A percentile compares a stretch with the other conserved stretches of the same genome.
These are phyloP conservation scores for Lucinisca nassula DNA, from an alignment of 2,888 invertebrate species.

Conservation along the genomic window DNA sequence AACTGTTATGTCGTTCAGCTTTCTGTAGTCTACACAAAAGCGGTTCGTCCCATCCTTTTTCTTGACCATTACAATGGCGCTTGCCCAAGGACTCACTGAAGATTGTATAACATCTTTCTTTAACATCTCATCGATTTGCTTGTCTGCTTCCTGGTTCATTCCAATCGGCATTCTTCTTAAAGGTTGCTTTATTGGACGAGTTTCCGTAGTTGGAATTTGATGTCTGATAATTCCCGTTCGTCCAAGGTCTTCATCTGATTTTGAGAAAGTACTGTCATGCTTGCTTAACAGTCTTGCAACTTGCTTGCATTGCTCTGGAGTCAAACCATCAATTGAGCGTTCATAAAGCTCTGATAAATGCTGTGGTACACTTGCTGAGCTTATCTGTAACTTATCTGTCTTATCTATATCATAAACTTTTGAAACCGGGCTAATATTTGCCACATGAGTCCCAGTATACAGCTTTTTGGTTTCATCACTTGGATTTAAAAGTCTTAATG, in stretches of 20 bases:
- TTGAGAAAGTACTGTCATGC: no score
- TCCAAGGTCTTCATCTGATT: constrained; percentile 21
- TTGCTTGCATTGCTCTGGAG: no score
- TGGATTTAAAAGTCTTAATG: no score
- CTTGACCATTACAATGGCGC: background rate
- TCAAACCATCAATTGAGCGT: no score
- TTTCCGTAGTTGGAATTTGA: constrained; percentile 48
- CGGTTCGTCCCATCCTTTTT: background rate
- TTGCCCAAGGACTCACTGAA: background rate
- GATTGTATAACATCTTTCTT: background rate
- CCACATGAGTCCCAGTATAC: no score
- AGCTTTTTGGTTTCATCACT: no score
- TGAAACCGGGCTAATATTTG: no score
- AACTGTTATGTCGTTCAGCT: background rate
- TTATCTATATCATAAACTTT: no score
- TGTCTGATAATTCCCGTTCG: constrained; percentile 49
- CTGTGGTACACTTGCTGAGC: no score
- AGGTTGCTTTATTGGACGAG: constrained; percentile 53
- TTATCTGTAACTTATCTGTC: no score
- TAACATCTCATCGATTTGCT: constrained; percentile 10
- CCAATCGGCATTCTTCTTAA: constrained; percentile 29
- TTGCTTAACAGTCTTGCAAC: no score
- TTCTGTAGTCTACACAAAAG: constrained; percentile 13
- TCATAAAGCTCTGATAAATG: no score
- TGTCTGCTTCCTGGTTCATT: background rate